Conservation (phyloP, 2,797 vertebrate species). For the Phyllotis vaccarum region DNA sequence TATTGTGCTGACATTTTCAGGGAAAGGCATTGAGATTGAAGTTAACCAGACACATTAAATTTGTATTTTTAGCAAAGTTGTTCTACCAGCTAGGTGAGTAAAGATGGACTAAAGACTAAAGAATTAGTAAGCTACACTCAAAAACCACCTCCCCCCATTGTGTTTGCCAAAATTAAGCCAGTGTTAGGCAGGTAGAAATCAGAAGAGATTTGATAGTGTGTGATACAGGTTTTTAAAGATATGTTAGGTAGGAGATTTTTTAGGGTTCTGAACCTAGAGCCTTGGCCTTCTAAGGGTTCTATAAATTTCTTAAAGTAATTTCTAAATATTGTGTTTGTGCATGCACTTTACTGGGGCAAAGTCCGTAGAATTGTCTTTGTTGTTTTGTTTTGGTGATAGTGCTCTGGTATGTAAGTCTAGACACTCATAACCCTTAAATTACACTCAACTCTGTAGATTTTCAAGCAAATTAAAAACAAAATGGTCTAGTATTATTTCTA, state of each 20-base stretch:
- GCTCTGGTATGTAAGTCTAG: background rate
- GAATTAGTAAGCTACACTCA: background rate
- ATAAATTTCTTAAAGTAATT: slow-evolving; percentile 39
- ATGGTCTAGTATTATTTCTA: background rate
- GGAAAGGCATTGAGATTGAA: background rate
- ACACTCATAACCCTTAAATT: background rate
- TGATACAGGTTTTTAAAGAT: slow-evolving; percentile 27
- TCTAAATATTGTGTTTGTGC: background rate
- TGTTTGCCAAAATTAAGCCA: background rate
- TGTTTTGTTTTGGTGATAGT: background rate
- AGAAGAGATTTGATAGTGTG: background rate
- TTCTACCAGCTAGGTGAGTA: background rate
- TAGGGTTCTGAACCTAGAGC: background rate
- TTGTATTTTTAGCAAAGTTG: slow-evolving; percentile 12
- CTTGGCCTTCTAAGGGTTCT: background rate
- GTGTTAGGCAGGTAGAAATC: slow-evolving; percentile 7
- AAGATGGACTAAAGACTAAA: background rate
- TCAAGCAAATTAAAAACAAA: background rate
- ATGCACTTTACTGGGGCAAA: slow-evolving; percentile 13
- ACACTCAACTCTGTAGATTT: background rate
- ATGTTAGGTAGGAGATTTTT: background rate
- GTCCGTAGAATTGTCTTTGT: background rate
- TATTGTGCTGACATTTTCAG: slow-evolving; percentile 10
- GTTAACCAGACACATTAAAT: background rate
- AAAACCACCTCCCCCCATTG: too few relatives aligned